Percentiles rank a stretch among this genome's conserved stretches.
phyloP scores from a whole-genome alignment of 2,888 invertebrate genomes.

The Drosophila testacea region DNA sequence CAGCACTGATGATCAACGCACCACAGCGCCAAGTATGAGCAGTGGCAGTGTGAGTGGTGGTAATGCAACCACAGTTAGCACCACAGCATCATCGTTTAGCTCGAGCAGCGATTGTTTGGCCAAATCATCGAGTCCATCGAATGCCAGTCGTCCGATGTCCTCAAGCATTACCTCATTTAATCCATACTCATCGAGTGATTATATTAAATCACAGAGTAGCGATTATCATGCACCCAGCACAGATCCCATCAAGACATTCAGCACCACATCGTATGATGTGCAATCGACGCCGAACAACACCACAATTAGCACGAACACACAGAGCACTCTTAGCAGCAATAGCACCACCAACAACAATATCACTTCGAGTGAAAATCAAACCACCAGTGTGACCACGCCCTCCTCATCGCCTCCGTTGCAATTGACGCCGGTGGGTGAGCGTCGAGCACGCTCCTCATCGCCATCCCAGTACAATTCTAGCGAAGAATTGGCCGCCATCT shows the following conservation, averaged over 20 bases:
- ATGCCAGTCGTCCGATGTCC: slow-evolving; percentile 81
- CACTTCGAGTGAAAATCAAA: slow-evolving; percentile 46
- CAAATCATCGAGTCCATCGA: slow-evolving; percentile 83
- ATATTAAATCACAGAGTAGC: slow-evolving; percentile 85
- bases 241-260: slow-evolving; percentile 85
- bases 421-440: slow-evolving; percentile 76
- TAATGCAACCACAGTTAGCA: slow-evolving; percentile 52
- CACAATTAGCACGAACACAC: slow-evolving; percentile 74
- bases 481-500: slow-evolving; percentile 88
- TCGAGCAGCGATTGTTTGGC: slow-evolving; percentile 84
- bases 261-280: slow-evolving; percentile 85
- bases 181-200: slow-evolving; percentile 85
- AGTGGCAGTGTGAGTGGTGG: slow-evolving; percentile 55
- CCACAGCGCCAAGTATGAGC: slow-evolving; percentile 75
- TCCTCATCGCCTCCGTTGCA: slow-evolving; percentile 82
- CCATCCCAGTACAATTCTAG: slow-evolving; percentile 88
- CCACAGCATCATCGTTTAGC: slow-evolving; percentile 82
- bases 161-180: slow-evolving; percentile 85
- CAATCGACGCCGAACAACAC: slow-evolving; percentile 82
- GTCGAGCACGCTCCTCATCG: slow-evolving; percentile 71
- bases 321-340: slow-evolving; percentile 40
- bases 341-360: slow-evolving; percentile 65
- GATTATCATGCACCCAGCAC: slow-evolving; percentile 84
- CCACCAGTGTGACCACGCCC: slow-evolving; percentile 46
- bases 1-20: slow-evolving; percentile 69